These are phyloP conservation scores for Tetramorium alpestre DNA, from an alignment of 1,140 invertebrate species.

Conservation along the genomic window DNA sequence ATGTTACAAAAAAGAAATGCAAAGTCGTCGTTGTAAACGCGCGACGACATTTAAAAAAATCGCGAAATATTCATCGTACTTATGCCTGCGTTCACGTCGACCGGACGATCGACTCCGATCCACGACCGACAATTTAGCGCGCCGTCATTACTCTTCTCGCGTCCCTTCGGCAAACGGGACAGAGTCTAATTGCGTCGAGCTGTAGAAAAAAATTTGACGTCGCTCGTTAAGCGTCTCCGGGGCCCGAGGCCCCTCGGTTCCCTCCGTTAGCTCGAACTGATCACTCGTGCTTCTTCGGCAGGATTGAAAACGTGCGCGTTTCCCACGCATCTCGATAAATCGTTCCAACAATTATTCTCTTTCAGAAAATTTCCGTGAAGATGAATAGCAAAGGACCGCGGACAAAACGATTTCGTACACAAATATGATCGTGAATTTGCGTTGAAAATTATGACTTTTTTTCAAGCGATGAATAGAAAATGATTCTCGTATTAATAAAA, in stretches of 20 bases:
- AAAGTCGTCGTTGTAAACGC: neutral
- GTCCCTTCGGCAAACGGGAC: constrained; percentile 72
- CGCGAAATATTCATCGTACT: constrained; percentile 10
- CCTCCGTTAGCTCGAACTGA: constrained; percentile 29
- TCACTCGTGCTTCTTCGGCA: constrained; percentile 30
- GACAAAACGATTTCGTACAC: neutral
- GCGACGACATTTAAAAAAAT: neutral
- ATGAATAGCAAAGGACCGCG: neutral
- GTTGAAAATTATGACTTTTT: neutral
- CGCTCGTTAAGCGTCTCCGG: constrained; percentile 72
- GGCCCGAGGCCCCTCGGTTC: constrained; percentile 18
- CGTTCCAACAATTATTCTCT: neutral
- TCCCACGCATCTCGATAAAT: constrained; percentile 61
- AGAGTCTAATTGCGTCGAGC: constrained; percentile 75
- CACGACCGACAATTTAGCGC: constrained; percentile 68
- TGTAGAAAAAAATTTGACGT: constrained; percentile 69
- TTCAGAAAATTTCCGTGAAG: neutral
- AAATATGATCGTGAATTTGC: neutral
- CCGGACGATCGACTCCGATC: constrained; percentile 50
- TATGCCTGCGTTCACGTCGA: constrained; percentile 4
- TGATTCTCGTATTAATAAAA: neutral
- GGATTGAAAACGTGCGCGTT: constrained; percentile 46
- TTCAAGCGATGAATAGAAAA: neutral
- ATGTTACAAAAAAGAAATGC: neutral
- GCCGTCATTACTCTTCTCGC: constrained; percentile 71